Evolutionary conservation across 1,140 invertebrate species (phyloP).

Genomic region (Tenebrio molitor): DNA sequence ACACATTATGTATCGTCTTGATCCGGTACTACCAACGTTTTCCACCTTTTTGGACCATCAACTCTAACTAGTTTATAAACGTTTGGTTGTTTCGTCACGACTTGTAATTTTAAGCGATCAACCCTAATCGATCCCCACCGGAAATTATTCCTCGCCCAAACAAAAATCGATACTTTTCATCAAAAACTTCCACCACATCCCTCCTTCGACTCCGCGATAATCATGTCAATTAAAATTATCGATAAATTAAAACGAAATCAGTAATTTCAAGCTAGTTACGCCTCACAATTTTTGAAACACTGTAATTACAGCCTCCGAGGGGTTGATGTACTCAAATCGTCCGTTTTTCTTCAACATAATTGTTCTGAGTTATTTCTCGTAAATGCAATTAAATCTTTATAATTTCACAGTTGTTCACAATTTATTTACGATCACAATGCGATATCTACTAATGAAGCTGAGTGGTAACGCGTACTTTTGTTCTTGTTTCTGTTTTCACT

Average conservation of each 20-base stretch:
- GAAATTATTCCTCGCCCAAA: not conserved
- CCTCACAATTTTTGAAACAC: conserved; percentile 12
- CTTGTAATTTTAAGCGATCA: not conserved
- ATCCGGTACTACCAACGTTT: no score
- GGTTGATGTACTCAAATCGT: not conserved
- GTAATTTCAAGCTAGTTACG: conserved; percentile 15
- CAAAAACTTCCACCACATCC: no score
- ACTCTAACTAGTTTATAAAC: not conserved
- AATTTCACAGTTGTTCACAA: conserved; percentile 26
- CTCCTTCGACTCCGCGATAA: no score
- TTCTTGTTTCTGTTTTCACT: not conserved
- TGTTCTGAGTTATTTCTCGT: conserved; percentile 2
- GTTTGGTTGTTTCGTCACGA: not conserved
- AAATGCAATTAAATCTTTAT: not conserved
- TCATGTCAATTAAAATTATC: conserved; percentile 19
- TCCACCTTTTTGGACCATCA: no score
- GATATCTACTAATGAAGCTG: conserved; percentile 25
- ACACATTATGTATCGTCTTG: conserved; percentile 9
- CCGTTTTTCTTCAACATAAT: not conserved
- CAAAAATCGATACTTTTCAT: no score
- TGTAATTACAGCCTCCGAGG: not conserved
- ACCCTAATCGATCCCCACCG: not conserved
- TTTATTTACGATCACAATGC: conserved; percentile 15
- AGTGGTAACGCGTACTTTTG: not conserved
- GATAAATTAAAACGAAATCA: conserved; percentile 16